Evolutionary conservation across 2,888 invertebrate genomes (phyloP).

Genomic region (Oeneis ivallda): DNA sequence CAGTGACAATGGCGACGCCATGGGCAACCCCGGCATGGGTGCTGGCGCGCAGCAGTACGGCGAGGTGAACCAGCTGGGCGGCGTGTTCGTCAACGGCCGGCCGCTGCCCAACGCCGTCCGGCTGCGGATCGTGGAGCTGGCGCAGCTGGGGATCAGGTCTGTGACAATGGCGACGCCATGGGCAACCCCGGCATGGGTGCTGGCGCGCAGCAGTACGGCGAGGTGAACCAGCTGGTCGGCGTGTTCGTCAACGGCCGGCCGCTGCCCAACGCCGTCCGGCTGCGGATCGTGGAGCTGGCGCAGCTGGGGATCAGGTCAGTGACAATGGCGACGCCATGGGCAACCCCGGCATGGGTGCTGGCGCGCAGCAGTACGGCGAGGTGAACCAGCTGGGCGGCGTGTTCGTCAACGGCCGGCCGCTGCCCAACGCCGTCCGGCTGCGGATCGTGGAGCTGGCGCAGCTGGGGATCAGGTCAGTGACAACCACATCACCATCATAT

Average conservation of each 20-base stretch:
- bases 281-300: slow-evolving; percentile 94
- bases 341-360: slow-evolving; percentile 71
- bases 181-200: slow-evolving; percentile 66
- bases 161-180: neutral
- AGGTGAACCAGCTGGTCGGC: slow-evolving; percentile 97
- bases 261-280: slow-evolving; percentile 92
- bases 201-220: slow-evolving; percentile 95
- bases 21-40: slow-evolving; percentile 60
- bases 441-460: slow-evolving; percentile 95
- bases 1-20: slow-evolving; percentile 15
- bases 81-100: slow-evolving; percentile 96
- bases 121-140: slow-evolving; percentile 93
- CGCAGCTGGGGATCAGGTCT: slow-evolving; percentile 90
- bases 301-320: slow-evolving; percentile 89
- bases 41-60: slow-evolving; percentile 94
- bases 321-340: slow-evolving; percentile 38
- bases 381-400: slow-evolving; percentile 98
- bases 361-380: slow-evolving; percentile 96
- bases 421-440: slow-evolving; percentile 93
- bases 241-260: slow-evolving; percentile 97
- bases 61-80: slow-evolving; percentile 98
- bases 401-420: slow-evolving; percentile 95
- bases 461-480: slow-evolving; percentile 86
- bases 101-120: slow-evolving; percentile 95
- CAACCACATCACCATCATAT: no score